phyloP scores from a whole-genome alignment of 1,140 invertebrate species.

The Temnothorax nylanderi region DNA sequence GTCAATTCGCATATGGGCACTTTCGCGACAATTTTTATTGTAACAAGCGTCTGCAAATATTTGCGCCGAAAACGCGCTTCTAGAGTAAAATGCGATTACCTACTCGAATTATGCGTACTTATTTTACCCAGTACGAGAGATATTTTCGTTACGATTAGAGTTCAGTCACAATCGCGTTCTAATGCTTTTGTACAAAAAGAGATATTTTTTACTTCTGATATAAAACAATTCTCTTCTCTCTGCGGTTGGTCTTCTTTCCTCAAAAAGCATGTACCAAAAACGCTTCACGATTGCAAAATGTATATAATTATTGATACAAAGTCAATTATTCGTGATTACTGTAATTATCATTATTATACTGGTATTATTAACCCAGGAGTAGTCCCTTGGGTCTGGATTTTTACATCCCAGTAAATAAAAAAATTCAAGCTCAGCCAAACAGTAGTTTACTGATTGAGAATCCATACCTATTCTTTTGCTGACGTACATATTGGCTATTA shows the following conservation, averaged over 20 bases:
- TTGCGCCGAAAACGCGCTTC: not conserved
- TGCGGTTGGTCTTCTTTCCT: not conserved
- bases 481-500: not conserved
- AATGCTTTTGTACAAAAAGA: not conserved
- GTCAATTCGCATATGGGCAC: not conserved
- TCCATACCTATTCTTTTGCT: not conserved
- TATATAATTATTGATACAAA: not conserved
- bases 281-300: not conserved
- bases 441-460: not conserved
- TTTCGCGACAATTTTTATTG: not conserved
- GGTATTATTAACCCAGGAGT: not conserved
- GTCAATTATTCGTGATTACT: not conserved
- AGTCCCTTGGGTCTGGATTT: too few relatives aligned
- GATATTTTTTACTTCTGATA: not conserved
- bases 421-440: not conserved
- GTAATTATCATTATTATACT: too few relatives aligned
- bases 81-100: not conserved
- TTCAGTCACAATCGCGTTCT: not conserved
- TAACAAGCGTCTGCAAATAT: not conserved
- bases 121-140: too few relatives aligned
- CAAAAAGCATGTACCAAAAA: not conserved
- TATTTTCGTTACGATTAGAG: not conserved
- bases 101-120: not conserved
- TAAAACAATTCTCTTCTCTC: not conserved
- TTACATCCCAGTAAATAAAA: too few relatives aligned